Evolutionary conservation across 2,113 vertebrate species (phyloP), one percentile per base, ranked within the genome.

Genomic region (Fregata magnificens): DNA sequence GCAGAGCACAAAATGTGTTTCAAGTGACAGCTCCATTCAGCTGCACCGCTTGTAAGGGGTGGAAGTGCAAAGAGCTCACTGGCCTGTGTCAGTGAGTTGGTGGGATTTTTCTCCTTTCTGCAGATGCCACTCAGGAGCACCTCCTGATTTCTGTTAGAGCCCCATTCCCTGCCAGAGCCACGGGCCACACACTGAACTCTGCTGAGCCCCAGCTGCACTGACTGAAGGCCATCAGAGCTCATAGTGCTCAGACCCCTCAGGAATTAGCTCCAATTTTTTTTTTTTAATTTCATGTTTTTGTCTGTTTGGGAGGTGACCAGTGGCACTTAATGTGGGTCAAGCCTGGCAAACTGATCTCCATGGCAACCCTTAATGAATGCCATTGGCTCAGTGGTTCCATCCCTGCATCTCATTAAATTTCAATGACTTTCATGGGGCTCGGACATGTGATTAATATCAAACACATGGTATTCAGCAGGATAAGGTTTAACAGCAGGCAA

Each of bases 371-470:
- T 97, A 97, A 97, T 98, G 97, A 97, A 97, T 97, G 96, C 97
- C 96, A 97, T 97, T 96, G 97, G 97, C 97, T 97, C 91, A 95
- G 96, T 97, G 94, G 96, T 96, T 96, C 94, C 92, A 86, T 96
- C 96, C 96, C 95, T 94, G 95, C 94, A 97, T 96, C 97, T 97
- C 97, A 98, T 98, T 98, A 98, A 96, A 97, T 98, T 98, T 98
- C 94, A 97, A 98, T 97, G 97, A 96, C 97, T 97, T 97, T 93
- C 94, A 89, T 95, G 94, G 97, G 95, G 96, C 92, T 96, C 2
- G 94, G 97, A 97, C 95, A 88, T 96, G 96, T 97, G 97, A 98
- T 97, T 98, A 97, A 98, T 98, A 98, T 97, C 96, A 97, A 96
- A 95, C 97, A 96, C 96, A 96, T 97, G 97, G 94, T 96, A 95